phyloP scores from a whole-genome alignment of 2,888 invertebrate genomes.

The Glyphotaelius pellucidus region DNA sequence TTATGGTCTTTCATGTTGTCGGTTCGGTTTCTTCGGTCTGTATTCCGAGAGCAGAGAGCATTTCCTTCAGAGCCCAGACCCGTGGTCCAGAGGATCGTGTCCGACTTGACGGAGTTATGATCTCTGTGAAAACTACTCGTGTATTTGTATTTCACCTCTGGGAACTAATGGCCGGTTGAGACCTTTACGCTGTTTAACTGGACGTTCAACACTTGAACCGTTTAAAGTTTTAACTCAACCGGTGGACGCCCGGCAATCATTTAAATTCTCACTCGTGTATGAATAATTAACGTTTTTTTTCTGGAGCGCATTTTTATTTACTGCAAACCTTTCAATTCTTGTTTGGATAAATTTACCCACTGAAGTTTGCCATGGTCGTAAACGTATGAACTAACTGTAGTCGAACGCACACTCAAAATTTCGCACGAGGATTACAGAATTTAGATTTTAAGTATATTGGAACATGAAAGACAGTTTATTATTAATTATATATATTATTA shows the following conservation, averaged over 20 bases:
- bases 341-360: neutral
- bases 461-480: no score
- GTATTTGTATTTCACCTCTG: constrained; percentile 31
- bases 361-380: neutral
- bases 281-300: neutral
- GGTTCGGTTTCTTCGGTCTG: neutral
- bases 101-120: constrained; percentile 37
- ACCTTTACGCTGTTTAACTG: constrained; percentile 22
- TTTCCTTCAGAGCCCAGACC: neutral
- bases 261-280: neutral
- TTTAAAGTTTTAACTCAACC: neutral
- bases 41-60: neutral
- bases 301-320: neutral
- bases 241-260: neutral
- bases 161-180: constrained; percentile 31
- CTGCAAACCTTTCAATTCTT: neutral
- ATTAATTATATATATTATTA: no score
- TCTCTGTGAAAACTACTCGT: constrained; percentile 24
- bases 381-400: neutral
- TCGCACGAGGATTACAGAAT: no score
- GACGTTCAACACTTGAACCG: neutral
- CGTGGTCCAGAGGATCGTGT: constrained; percentile 13
- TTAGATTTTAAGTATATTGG: no score
- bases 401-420: no score
- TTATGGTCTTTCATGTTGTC: neutral